A percentile compares a stretch with the other conserved stretches of the same genome.
phyloP scores from a whole-genome alignment of 2,888 invertebrate species.

The Dynastes hyllus region DNA sequence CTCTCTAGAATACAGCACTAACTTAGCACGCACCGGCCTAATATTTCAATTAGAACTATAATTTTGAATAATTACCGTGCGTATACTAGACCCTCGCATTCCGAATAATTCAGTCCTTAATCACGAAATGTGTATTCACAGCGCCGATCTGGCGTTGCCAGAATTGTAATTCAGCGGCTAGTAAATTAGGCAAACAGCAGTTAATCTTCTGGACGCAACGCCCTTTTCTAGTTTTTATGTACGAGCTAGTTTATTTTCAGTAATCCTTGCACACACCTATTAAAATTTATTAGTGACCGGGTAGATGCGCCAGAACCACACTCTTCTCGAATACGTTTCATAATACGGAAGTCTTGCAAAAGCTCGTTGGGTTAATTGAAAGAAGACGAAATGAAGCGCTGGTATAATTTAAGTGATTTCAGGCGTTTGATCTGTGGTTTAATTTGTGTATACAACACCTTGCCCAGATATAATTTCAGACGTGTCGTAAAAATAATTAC shows the following conservation, averaged over 20 bases:
- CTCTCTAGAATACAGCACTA: no score
- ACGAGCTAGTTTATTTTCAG: not conserved
- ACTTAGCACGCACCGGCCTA: no score
- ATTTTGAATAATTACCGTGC: no score
- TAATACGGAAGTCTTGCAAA: constrained; percentile 8
- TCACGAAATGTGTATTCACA: not conserved
- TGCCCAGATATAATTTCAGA: not conserved
- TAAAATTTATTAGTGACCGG: not conserved
- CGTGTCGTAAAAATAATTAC: constrained; percentile 1
- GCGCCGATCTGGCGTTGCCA: not conserved
- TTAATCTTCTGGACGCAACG: constrained; percentile 26
- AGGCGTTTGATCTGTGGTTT: not conserved
- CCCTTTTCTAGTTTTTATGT: constrained; percentile 20
- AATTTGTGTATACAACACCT: not conserved
- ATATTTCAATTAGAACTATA: no score
- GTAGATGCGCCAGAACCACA: not conserved
- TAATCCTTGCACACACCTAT: not conserved
- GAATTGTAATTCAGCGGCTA: constrained; percentile 3
- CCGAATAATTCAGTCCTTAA: no score
- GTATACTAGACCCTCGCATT: no score
- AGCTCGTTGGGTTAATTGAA: constrained; percentile 13
- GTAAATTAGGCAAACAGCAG: constrained; percentile 32
- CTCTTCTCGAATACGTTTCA: not conserved
- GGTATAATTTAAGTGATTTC: not conserved
- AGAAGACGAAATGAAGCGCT: not conserved